Conservation (phyloP, 2,797 vertebrate species). For the Danionella dracula region DNA sequence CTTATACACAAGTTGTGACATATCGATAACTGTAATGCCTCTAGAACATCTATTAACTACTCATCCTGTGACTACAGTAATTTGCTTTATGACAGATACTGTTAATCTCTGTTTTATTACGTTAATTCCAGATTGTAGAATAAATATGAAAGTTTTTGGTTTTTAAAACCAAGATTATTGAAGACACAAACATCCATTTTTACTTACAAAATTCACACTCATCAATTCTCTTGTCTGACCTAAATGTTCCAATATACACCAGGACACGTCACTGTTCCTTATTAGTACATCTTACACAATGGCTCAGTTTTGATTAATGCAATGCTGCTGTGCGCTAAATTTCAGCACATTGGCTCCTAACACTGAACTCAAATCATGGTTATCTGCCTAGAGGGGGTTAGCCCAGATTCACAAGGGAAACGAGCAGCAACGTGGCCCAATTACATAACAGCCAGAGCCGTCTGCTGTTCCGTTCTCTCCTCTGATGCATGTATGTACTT, state of each 20-base stretch:
- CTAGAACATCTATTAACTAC: too few relatives aligned
- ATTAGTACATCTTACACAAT: slow-evolving; percentile 34
- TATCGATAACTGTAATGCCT: too few relatives aligned
- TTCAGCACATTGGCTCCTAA: slow-evolving; percentile 22
- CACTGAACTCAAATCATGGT: slow-evolving; percentile 49
- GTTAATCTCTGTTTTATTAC: too few relatives aligned
- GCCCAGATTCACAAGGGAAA: slow-evolving; percentile 53
- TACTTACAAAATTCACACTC: too few relatives aligned
- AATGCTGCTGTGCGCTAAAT: slow-evolving; percentile 44
- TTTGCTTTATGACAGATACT: too few relatives aligned
- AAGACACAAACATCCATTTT: too few relatives aligned
- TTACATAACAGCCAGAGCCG: slow-evolving; percentile 32
- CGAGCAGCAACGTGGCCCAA: slow-evolving; percentile 37
- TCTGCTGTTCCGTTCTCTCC: slow-evolving; percentile 35
- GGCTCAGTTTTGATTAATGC: slow-evolving; percentile 23
- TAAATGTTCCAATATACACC: background rate
- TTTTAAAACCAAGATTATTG: too few relatives aligned
- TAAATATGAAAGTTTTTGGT: too few relatives aligned
- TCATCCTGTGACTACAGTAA: too few relatives aligned
- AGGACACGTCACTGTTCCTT: background rate
- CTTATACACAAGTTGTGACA: too few relatives aligned
- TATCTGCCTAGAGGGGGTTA: slow-evolving; percentile 54
- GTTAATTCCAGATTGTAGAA: too few relatives aligned
- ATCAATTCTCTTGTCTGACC: background rate
- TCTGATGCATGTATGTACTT: slow-evolving; percentile 21